phyloP scores from a whole-genome alignment of 1,140 invertebrate species.

The Bombus huntii region DNA sequence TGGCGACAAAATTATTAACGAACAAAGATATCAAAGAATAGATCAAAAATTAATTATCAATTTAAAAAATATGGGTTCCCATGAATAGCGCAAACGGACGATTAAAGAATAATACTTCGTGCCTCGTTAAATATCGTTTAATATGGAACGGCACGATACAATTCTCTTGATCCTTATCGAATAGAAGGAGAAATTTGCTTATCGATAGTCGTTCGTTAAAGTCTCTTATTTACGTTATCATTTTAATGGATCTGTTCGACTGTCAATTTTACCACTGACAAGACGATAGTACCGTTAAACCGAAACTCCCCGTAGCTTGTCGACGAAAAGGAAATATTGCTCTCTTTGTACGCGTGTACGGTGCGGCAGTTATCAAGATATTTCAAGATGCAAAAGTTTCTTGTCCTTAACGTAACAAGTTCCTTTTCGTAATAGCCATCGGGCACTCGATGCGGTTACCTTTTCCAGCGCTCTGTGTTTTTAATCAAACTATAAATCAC shows the following conservation, averaged over 20 bases:
- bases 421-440: neutral
- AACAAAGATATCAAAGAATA: no score
- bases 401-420: neutral
- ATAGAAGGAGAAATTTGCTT: neutral
- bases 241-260: constrained; percentile 6
- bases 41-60: no score
- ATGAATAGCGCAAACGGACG: no score
- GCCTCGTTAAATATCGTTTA: no score
- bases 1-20: no score
- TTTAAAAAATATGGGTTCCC: no score
- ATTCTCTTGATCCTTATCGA: neutral
- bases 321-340: no score
- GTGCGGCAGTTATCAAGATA: neutral
- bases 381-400: neutral
- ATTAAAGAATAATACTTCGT: no score
- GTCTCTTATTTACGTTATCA: neutral
- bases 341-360: neutral
- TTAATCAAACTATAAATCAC: constrained; percentile 14
- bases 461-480: neutral
- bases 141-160: no score
- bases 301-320: no score
- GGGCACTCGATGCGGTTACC: neutral
- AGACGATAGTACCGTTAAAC: constrained; percentile 15
- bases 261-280: constrained; percentile 17
- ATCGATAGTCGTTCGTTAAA: neutral